Conservation (phyloP, 2,797 vertebrate species). For the Schizopygopsis pylzovi region DNA sequence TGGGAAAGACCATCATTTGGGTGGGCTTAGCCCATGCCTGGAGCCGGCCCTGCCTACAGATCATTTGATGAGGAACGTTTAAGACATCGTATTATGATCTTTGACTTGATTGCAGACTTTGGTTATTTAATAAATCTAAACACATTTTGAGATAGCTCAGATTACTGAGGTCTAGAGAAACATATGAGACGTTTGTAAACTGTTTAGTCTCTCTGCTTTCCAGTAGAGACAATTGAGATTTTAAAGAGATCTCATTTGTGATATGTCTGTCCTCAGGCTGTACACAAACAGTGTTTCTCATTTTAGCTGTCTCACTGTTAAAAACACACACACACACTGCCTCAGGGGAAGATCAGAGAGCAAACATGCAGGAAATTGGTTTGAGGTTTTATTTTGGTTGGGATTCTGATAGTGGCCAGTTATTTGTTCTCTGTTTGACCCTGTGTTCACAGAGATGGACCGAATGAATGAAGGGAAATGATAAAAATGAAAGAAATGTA, state of each 20-base stretch:
- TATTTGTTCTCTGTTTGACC: conserved; percentile 31
- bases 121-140: not conserved
- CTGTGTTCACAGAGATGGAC: conserved; percentile 35
- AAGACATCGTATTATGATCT: not conserved
- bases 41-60: not conserved
- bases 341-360: conserved; percentile 43
- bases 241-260: conserved; percentile 16
- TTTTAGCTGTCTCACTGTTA: conserved; percentile 24
- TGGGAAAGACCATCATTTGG: no score
- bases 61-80: not conserved
- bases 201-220: not conserved
- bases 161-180: not conserved
- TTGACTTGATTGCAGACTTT: not conserved
- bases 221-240: not conserved
- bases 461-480: not conserved
- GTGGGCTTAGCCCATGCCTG: no score
- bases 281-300: conserved; percentile 14
- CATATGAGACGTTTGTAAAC: not conserved
- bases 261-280: not conserved
- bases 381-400: conserved; percentile 49
- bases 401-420: conserved; percentile 37
- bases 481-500: conserved; percentile 29
- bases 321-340: conserved; percentile 11
- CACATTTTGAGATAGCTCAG: not conserved
- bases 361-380: conserved; percentile 54